Evolutionary conservation across 2,888 invertebrate species (phyloP).

Genomic region (Metallyticus violacea): DNA sequence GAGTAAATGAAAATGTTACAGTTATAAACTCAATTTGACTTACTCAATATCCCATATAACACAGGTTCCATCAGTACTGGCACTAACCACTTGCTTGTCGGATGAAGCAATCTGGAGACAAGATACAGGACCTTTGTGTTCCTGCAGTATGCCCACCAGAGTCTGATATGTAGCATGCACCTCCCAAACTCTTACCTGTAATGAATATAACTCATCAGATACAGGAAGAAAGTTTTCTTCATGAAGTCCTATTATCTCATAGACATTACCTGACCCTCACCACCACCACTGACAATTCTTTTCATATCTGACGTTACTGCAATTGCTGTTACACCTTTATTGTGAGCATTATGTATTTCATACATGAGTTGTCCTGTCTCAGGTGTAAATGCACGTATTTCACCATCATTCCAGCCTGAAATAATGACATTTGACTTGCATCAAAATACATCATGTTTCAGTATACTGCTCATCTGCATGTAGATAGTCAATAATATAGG

Average conservation of each 20-base stretch:
- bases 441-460: too few species aligned
- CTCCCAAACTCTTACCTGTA: conserved; percentile 73
- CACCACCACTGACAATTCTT: conserved; percentile 81
- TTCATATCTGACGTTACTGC: conserved; percentile 67
- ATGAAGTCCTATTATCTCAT: neutral
- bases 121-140: conserved; percentile 86
- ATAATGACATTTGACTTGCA: neutral
- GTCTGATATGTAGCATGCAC: conserved; percentile 64
- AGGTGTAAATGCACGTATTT: conserved; percentile 77
- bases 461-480: too few species aligned
- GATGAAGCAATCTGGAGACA: conserved; percentile 74
- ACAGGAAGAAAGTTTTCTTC: too few species aligned
- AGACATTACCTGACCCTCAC: conserved; percentile 90
- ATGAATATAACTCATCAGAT: too few species aligned
- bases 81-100: conserved; percentile 81
- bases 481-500: too few species aligned
- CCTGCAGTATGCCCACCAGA: conserved; percentile 75
- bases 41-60: conserved; percentile 89
- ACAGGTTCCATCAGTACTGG: conserved; percentile 88
- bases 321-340: conserved; percentile 83
- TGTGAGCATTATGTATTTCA: conserved; percentile 84
- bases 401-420: conserved; percentile 77
- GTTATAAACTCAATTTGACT: conserved; percentile 39
- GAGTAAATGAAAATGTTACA: too few species aligned
- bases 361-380: conserved; percentile 77